A percentile compares a stretch with the other conserved stretches of the same genome.
Evolutionary conservation across 1,140 invertebrate genomes (phyloP).

Genomic region (Maconellicoccus hirsutus): DNA sequence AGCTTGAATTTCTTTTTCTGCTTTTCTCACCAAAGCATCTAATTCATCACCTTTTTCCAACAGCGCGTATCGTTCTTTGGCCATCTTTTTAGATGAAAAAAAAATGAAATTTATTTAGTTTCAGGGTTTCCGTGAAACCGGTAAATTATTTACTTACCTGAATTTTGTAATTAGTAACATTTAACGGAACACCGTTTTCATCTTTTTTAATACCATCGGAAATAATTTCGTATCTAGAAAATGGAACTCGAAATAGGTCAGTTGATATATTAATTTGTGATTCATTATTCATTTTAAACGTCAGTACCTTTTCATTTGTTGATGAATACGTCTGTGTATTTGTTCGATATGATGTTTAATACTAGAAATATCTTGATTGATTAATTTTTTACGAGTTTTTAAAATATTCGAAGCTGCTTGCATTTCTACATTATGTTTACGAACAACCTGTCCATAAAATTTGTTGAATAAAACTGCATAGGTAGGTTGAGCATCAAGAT

Average conservation of each 20-base stretch:
- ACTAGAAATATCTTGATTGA: conserved; percentile 44
- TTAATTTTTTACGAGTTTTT: conserved; percentile 41
- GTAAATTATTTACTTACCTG: conserved; percentile 33
- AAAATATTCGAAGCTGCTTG: conserved; percentile 45
- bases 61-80: conserved; percentile 52
- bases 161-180: conserved; percentile 52
- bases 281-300: no score
- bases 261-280: no score
- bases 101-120: no score
- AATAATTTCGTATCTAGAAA: conserved; percentile 32
- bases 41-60: conserved; percentile 50
- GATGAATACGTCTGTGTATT: conserved; percentile 44
- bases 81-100: conserved; percentile 33
- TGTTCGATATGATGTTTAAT: conserved; percentile 42
- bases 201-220: conserved; percentile 40
- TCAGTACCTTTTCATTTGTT: conserved; percentile 44
- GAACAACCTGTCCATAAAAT: no score
- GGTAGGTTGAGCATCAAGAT: neutral
- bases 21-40: conserved; percentile 50
- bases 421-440: conserved; percentile 49
- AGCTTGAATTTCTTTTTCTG: conserved; percentile 56
- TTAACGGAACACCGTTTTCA: conserved; percentile 45
- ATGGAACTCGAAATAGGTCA: neutral
- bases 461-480: no score
- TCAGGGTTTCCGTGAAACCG: no score